Evolutionary conservation across 2,888 invertebrate species (phyloP).

Genomic region (Drosophila trichaetosa): DNA sequence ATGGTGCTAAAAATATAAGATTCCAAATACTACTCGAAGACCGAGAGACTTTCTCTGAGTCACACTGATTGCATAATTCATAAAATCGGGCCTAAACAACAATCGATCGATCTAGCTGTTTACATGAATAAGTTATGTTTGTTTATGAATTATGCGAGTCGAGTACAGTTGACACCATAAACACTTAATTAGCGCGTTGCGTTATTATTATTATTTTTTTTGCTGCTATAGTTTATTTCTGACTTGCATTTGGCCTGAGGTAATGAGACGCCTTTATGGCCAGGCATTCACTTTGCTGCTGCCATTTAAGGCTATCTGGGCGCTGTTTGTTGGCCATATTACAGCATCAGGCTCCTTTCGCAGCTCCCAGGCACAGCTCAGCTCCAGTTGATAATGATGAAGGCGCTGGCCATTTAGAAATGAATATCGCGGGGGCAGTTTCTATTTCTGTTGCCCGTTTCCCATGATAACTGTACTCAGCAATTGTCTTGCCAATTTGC

Average conservation of each 20-base stretch:
- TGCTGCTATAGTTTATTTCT: neutral
- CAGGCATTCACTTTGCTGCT: slow-evolving; percentile 59
- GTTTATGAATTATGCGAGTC: slow-evolving; percentile 65
- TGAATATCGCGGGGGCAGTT: slow-evolving; percentile 53
- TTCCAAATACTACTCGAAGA: slow-evolving; percentile 1
- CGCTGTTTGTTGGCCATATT: slow-evolving; percentile 53
- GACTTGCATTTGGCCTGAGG: slow-evolving; percentile 12
- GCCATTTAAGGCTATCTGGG: slow-evolving; percentile 71
- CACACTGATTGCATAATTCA: slow-evolving; percentile 56
- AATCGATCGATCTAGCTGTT: slow-evolving; percentile 8
- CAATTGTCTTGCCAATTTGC: slow-evolving; percentile 78
- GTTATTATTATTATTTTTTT: neutral
- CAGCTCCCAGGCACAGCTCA: slow-evolving; percentile 6
- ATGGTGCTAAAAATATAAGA: slow-evolving; percentile 66
- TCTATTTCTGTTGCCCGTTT: slow-evolving; percentile 48
- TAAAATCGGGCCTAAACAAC: slow-evolving; percentile 24
- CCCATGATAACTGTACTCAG: slow-evolving; percentile 74
- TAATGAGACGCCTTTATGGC: slow-evolving; percentile 56
- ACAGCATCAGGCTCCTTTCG: slow-evolving; percentile 29
- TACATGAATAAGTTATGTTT: slow-evolving; percentile 22
- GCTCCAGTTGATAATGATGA: slow-evolving; percentile 58
- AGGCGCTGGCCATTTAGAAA: slow-evolving; percentile 59
- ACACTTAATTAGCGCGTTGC: slow-evolving; percentile 69
- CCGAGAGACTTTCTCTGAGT: slow-evolving; percentile 62
- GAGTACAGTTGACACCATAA: slow-evolving; percentile 63